phyloP scores from a whole-genome alignment of 2,888 invertebrate genomes.

The Lathronympha strigana region DNA sequence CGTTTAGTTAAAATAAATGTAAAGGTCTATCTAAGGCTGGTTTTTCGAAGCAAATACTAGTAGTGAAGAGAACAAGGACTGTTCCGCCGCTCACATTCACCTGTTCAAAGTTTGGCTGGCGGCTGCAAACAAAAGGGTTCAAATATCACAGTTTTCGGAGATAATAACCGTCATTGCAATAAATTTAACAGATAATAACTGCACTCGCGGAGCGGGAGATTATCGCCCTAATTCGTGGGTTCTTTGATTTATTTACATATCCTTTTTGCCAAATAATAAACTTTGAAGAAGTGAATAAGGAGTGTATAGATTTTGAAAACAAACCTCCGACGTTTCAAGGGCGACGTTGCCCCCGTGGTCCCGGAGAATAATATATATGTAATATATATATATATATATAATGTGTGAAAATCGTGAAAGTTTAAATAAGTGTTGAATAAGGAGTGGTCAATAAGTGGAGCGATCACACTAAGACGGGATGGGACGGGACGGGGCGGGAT shows the following conservation, averaged over 20 bases:
- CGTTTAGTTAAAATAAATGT: neutral
- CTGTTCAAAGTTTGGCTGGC: constrained; percentile 79
- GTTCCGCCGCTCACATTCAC: constrained; percentile 71
- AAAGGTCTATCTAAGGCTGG: neutral
- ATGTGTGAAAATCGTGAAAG: no score
- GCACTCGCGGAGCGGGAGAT: constrained; percentile 75
- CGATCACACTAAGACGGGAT: no score
- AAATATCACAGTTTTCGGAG: constrained; percentile 80
- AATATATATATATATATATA: no score
- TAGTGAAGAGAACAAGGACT: neutral
- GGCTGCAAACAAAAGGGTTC: constrained; percentile 80
- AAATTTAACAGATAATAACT: constrained; percentile 80
- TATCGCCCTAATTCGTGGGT: constrained; percentile 70
- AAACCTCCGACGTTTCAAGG: no score
- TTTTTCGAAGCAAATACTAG: neutral
- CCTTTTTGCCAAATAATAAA: constrained; percentile 25
- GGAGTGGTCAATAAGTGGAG: neutral
- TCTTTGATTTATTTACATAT: constrained; percentile 68
- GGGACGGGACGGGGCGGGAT: no score
- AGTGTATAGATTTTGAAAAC: neutral
- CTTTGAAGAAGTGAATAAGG: neutral
- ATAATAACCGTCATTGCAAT: constrained; percentile 74
- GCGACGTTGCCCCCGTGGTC: no score
- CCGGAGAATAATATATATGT: no score
- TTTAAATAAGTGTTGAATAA: no score